Base-by-base conservation (phyloP, 2,888 invertebrate genomes). In the Arenicola marina region DNA sequence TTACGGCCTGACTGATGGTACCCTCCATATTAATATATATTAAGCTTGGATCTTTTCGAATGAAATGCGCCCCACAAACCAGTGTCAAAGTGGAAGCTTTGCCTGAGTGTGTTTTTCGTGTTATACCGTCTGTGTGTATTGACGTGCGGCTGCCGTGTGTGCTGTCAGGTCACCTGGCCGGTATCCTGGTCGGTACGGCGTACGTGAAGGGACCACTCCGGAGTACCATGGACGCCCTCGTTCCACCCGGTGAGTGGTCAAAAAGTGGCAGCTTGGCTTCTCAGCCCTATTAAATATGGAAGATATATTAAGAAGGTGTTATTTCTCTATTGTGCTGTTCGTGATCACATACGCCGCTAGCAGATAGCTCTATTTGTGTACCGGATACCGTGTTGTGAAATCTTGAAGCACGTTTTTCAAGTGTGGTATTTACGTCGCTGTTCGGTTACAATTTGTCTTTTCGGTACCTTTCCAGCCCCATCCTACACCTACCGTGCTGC, bases 131-230 rank as follows among this genome's bases (percentile, higher is more conserved):
- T n/a, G n/a, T n/a, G n/a, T 0, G 3, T 11, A 18, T 56, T 58
- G 44, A 28, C 43, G 33, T 44, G 11, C 48, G 31, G 38, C 63
- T n/a, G n/a, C n/a, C n/a, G n/a, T n/a, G n/a, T n/a, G n/a, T n/a
- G n/a, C n/a, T n/a, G 72, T 68, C 86, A 71, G 89, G 89, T 32
- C 89, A 89, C 76, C 79, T 89, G 29, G 87, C 88, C 29, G 89
- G 89, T 7, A 88, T 89, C 69, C 72, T 89, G 7, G 86, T 87
- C 32, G 89, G 89, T 15, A 78, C 87, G 45, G 69, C 86, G 28
- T 89, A 88, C 71, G 84, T 85, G 51, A 85, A 86, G 59, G 85
- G 85, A n/a, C 86, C 85, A 2, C 73, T 86, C 1, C 78, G 79
- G 61, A 56, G 59, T 2, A 32, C 83, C 2, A 80, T 84, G 78